Conservation (phyloP, 1,140 invertebrate genomes). For the Trichonephila inaurata region DNA sequence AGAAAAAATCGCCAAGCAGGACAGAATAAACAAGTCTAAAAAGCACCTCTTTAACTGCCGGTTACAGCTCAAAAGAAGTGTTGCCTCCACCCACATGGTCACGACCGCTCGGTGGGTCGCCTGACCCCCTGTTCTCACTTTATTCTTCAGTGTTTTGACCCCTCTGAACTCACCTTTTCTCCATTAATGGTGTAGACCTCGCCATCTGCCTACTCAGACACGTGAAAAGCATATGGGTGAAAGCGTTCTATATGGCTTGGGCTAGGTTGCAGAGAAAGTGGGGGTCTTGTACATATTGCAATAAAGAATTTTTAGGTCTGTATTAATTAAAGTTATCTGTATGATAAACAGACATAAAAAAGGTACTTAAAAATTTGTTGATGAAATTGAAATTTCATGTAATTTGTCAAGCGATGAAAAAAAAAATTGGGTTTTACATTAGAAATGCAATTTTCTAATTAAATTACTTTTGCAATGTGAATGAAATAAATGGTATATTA, state of each 20-base stretch:
- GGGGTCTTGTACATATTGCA: constrained; percentile 8
- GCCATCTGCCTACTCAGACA: constrained; percentile 41
- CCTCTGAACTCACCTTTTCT: constrained; percentile 45
- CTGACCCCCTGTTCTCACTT: constrained; percentile 66
- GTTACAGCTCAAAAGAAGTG: constrained; percentile 41
- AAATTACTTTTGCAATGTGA: too few species aligned
- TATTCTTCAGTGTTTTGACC: constrained; percentile 64
- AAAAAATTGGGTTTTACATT: too few species aligned
- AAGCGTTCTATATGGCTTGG: background rate
- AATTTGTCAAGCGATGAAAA: too few species aligned
- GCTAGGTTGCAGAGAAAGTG: constrained; percentile 30
- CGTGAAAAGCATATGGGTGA: background rate
- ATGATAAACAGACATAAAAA: too few species aligned
- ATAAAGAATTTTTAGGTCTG: background rate
- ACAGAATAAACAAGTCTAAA: constrained; percentile 37
- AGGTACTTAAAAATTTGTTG: too few species aligned
- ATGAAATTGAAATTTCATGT: too few species aligned
- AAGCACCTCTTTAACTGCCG: constrained; percentile 50
- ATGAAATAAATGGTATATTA: too few species aligned
- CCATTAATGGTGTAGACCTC: constrained; percentile 46
- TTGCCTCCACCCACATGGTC: constrained; percentile 59
- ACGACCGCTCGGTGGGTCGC: constrained; percentile 42
- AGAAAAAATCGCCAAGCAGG: constrained; percentile 11
- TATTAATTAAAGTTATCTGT: too few species aligned
- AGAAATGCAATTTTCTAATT: too few species aligned